Evolutionary conservation across 2,113 vertebrate species (phyloP).

Genomic region (Corvus moneduloides): DNA sequence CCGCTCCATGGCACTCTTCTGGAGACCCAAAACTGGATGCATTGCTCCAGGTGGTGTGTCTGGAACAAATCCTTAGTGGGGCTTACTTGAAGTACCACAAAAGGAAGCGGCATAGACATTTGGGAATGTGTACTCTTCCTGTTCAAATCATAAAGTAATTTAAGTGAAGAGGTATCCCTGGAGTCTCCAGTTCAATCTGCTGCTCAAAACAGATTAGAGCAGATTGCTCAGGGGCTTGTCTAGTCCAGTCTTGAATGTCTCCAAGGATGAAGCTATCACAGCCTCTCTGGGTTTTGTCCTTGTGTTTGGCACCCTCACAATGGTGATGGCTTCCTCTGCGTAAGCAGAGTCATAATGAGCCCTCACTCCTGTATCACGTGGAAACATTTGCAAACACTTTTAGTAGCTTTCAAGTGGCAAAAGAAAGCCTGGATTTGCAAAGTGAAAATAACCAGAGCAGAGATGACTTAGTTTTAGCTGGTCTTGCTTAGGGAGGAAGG

Average conservation of each 20-base stretch:
- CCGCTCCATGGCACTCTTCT: not conserved
- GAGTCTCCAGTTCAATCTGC: not conserved
- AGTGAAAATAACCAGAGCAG: not conserved
- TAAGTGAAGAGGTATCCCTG: not conserved
- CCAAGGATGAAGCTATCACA: not conserved
- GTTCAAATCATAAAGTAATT: not conserved
- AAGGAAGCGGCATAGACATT: not conserved
- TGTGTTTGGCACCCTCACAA: not conserved
- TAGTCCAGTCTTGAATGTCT: not conserved
- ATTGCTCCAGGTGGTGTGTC: rapidly evolving
- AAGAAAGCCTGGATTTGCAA: not conserved
- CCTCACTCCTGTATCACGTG: not conserved
- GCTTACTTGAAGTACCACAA: not conserved
- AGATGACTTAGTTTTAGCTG: not conserved
- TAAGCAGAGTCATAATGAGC: not conserved
- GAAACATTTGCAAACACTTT: not conserved
- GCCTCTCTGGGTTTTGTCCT: not conserved
- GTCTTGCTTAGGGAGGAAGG: not conserved
- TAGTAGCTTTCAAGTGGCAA: not conserved
- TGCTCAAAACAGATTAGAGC: not conserved
- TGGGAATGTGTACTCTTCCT: not conserved
- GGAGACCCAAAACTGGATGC: not conserved
- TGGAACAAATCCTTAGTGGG: not conserved
- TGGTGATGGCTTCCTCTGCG: not conserved
- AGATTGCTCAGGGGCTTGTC: not conserved